A percentile compares a stretch with the other conserved stretches of the same genome.
Evolutionary conservation across 1,140 invertebrate species (phyloP).

Genomic region (Maconellicoccus hirsutus): DNA sequence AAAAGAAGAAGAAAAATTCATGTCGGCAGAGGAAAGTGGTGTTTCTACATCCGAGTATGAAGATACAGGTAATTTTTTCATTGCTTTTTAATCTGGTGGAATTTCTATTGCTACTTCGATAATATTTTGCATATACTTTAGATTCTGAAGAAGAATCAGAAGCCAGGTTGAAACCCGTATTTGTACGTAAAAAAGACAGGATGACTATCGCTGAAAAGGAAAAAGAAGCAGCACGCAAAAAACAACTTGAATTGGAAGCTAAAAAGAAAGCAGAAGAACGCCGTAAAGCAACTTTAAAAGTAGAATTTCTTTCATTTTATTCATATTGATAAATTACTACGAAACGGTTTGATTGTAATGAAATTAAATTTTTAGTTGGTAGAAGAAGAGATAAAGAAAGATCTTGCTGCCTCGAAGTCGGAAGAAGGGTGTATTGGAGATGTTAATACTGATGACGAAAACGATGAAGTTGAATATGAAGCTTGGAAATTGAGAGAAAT

Average conservation of each 20-base stretch:
- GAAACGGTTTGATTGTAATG: too few relatives aligned
- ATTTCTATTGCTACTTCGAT: background rate
- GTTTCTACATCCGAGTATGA: slow-evolving; percentile 70
- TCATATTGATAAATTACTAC: background rate
- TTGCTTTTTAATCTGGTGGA: background rate
- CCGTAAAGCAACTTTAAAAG: slow-evolving; percentile 67
- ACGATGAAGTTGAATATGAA: slow-evolving; percentile 96
- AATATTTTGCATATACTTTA: slow-evolving; percentile 25
- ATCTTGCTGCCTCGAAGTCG: slow-evolving; percentile 41
- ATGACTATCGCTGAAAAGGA: slow-evolving; percentile 92
- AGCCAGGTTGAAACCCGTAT: slow-evolving; percentile 89
- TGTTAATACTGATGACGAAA: slow-evolving; percentile 94
- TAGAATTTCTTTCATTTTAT: slow-evolving; percentile 31
- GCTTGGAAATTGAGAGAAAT: slow-evolving; percentile 95
- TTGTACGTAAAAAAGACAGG: slow-evolving; percentile 87
- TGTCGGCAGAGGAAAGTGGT: slow-evolving; percentile 51
- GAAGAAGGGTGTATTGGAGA: slow-evolving; percentile 63
- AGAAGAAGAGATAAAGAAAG: slow-evolving; percentile 75
- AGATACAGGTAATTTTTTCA: slow-evolving; percentile 49
- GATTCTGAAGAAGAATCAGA: slow-evolving; percentile 76
- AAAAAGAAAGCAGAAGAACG: slow-evolving; percentile 71
- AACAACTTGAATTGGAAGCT: slow-evolving; percentile 66
- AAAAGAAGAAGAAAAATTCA: slow-evolving; percentile 56
- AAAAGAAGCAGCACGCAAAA: slow-evolving; percentile 70
- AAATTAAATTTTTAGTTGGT: slow-evolving; percentile 49